A percentile compares a stretch with the other conserved stretches of the same genome.
Conservation (phyloP, 2,797 vertebrate species). For the Nasua narica region DNA sequence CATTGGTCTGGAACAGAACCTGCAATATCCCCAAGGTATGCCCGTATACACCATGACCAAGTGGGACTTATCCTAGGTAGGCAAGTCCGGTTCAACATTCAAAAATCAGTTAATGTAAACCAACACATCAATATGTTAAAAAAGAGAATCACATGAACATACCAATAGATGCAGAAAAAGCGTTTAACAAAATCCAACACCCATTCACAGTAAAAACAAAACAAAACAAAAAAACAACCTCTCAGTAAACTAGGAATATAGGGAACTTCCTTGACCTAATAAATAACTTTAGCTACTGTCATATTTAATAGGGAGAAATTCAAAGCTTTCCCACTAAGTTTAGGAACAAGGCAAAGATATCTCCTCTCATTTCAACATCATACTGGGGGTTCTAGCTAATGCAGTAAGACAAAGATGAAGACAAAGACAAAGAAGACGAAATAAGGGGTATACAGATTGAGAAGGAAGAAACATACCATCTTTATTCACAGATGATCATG, state of each 20-base stretch:
- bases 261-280: neutral
- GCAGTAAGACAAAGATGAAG: neutral
- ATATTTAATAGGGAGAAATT: neutral
- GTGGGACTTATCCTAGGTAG: neutral
- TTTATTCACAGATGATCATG: neutral
- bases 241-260: neutral
- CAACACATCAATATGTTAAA: neutral
- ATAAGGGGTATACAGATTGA: neutral
- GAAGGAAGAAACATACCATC: neutral
- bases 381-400: neutral
- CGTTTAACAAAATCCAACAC: neutral
- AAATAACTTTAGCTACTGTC: neutral
- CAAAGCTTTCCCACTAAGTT: neutral
- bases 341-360: neutral
- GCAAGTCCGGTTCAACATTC: neutral
- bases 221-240: too few species aligned
- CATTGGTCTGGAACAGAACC: neutral
- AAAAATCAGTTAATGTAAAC: neutral
- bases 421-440: neutral
- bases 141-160: neutral
- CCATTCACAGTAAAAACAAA: neutral
- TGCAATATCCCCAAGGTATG: neutral
- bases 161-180: neutral
- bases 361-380: neutral
- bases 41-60: neutral